Evolutionary conservation across 2,797 vertebrate species (phyloP), one percentile per base, ranked within the genome.

Genomic region (Yasuhikotakia modesta): DNA sequence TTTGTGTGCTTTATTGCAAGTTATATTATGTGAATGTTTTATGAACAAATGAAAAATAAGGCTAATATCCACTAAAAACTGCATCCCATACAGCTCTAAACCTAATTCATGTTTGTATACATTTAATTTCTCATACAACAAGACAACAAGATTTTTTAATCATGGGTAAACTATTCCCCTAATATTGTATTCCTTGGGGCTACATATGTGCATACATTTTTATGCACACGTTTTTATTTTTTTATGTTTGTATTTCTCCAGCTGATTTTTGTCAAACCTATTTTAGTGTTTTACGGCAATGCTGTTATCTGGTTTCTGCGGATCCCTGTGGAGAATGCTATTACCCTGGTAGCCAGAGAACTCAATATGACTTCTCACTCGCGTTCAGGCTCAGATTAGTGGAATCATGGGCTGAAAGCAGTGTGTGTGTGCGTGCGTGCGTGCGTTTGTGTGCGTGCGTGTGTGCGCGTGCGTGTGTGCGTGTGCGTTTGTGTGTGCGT

Each of bases 311-410:
- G 82, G 74, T 84, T 83, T 78, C 68, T 58, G 66, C 45, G 65
- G 64, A 67, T 81, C 55, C 83, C 83, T n/a, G 73, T 77, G 45
- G 83, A 81, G 85, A 85, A 81, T 72, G 65, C 78, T 75, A 77
- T 83, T 76, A 83, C 65, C 55, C 66, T 45, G 55, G 24, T 70
- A 81, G 67, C 71, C 55, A 63, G 68, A 66, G 27, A 79, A 67
- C 80, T 80, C 80, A 80, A 58, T 74, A 65, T 69, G 70, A 79
- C 76, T 79, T 53, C 63, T 67, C 55, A 46, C 32, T 58, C 57
- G 76, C 32, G n/a, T 81, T 57, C 73, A 65, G 72, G 69, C 21
- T 55, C 61, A 43, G 69, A 75, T 79, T 50, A 32, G 65, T 75
- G 74, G 58, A 65, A 67, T 80, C 46, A 19, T 52, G 17, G 68